Percentiles rank a stretch among this genome's conserved stretches.
Evolutionary conservation across 2,888 invertebrate species (phyloP).

Genomic region (Spicauda simplicius): DNA sequence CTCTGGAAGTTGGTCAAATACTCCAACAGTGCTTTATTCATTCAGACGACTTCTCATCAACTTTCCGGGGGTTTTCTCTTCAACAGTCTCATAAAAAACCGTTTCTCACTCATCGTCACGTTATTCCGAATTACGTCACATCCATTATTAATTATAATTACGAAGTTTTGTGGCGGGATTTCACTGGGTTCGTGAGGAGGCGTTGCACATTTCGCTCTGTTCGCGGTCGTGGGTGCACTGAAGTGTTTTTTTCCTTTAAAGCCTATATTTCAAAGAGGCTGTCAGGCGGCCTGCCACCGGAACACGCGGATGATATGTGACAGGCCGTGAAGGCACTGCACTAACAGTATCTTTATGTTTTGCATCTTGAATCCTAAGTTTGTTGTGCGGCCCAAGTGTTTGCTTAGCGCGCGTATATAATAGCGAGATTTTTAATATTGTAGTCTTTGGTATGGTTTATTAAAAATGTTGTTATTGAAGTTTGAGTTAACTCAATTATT

Average conservation of each 20-base stretch:
- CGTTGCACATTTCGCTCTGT: conserved; percentile 23
- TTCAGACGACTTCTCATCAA: conserved; percentile 22
- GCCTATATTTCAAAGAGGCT: conserved; percentile 36
- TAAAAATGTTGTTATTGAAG: no score
- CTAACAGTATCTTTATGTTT: conserved; percentile 16
- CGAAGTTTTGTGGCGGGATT: conserved; percentile 16
- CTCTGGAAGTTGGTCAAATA: conserved; percentile 36
- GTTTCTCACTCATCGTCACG: conserved; percentile 19
- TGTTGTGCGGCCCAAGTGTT: conserved; percentile 25
- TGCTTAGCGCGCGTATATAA: no score
- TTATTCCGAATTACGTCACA: conserved; percentile 18
- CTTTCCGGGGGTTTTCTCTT: conserved; percentile 14
- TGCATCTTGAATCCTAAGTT: conserved; percentile 19
- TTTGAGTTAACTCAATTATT: no score
- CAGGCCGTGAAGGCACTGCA: conserved; percentile 11
- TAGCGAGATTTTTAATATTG: no score
- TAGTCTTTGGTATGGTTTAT: no score
- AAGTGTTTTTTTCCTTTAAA: conserved; percentile 35
- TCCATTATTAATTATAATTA: conserved; percentile 20
- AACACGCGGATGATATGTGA: conserved; percentile 23
- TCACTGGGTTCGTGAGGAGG: neutral
- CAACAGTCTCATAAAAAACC: neutral
- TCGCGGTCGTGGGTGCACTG: conserved; percentile 36
- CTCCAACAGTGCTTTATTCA: conserved; percentile 34
- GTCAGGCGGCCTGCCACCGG: conserved; percentile 20